Conservation (phyloP, 2,797 vertebrate genomes). For the Tokudaia muenninki region DNA sequence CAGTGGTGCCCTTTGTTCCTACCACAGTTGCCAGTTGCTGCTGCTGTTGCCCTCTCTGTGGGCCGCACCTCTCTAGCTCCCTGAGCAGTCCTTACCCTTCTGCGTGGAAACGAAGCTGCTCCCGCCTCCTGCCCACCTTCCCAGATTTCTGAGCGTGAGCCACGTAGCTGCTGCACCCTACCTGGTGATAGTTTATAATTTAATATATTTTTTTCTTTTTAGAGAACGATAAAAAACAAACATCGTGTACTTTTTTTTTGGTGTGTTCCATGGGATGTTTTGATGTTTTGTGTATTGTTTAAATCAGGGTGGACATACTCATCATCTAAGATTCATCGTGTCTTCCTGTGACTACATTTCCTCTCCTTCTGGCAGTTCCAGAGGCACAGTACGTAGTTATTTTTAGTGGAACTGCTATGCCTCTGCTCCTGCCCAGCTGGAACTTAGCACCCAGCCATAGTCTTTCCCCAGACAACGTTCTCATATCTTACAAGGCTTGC, state of each 20-base stretch:
- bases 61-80: fast-evolving
- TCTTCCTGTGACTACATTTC: background rate
- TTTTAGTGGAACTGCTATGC: background rate
- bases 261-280: background rate
- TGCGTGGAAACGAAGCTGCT: background rate
- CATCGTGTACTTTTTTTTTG: background rate
- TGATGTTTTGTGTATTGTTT: background rate
- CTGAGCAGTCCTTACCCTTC: background rate
- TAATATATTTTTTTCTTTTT: background rate
- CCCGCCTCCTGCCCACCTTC: background rate
- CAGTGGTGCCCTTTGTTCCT: background rate
- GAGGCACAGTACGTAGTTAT: background rate
- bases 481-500: background rate
- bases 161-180: fast-evolving
- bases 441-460: background rate
- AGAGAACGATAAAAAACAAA: background rate
- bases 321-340: background rate
- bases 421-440: background rate
- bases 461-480: background rate
- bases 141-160: background rate
- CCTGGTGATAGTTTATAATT: background rate
- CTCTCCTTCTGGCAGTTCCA: background rate
- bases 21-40: fast-evolving
- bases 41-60: fast-evolving
- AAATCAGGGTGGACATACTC: background rate